Base-by-base conservation (phyloP, 2,113 vertebrate genomes). In the Callaeas wilsoni region DNA sequence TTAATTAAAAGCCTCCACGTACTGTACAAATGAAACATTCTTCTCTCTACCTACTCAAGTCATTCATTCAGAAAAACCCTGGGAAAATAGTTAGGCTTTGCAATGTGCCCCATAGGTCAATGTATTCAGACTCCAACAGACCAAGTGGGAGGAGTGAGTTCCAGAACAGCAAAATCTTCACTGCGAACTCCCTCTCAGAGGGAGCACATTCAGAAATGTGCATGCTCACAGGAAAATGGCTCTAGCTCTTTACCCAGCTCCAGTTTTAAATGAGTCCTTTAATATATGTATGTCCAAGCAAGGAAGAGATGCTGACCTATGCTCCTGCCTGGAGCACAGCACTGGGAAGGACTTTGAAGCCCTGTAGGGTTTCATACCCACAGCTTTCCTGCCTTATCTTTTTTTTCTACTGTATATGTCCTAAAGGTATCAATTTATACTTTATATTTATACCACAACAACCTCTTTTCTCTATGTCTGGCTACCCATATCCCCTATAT, bases 1-100 rank as follows among this genome's bases (percentile, higher is more conserved):
- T 96, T 95, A 96, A 96, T 95, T 97, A 96, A 97, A 94, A 95
- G n/a, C 85, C 92, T 96, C 73, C 88, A 62, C 5, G 6, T 95
- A 94, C 90, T 90, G 90, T 96, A 97, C 93, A 95, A 96, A 90
- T 89, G 88, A 92, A 96, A 97, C 13, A 44, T 95, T 96, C 95
- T 94, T 93, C 87, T 91, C 85, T 93, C 93, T 97, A 97, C 93
- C 96, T 96, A 95, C 93, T 97, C 91, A 96, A 96, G 67, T 88
- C 84, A 94, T 88, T 96, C 96, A 94, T 97, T 97, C 96, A 96
- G 96, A 97, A 96, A 97, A 97, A 96, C 96, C 94, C 90, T 97
- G 96, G 96, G 96, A 97, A 97, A 97, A 96, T 95, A 94, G 89
- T 90, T 91, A 88, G 92, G 85, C 93, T 97, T 92, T 9, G 29